These are phyloP conservation scores for Arvicanthis niloticus DNA, from an alignment of 2,113 vertebrate species.

Conservation along the genomic window DNA sequence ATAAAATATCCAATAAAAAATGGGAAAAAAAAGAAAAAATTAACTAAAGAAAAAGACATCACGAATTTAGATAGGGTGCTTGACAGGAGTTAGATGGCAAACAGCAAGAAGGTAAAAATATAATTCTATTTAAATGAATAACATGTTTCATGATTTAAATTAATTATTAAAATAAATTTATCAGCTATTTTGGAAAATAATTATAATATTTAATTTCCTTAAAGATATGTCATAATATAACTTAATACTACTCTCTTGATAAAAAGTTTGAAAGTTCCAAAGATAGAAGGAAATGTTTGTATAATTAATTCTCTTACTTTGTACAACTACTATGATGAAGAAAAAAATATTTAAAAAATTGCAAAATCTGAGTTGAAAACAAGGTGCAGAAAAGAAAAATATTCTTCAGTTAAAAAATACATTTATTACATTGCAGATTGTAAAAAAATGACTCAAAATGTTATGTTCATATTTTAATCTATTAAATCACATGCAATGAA, in stretches of 20 bases:
- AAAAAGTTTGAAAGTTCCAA: not conserved
- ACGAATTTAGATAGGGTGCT: not conserved
- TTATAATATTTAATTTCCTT: not conserved
- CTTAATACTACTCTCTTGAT: not conserved
- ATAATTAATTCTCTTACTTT: not conserved
- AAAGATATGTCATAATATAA: not conserved
- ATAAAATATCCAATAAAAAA: too few species aligned
- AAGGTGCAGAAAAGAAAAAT: not conserved
- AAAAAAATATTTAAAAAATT: not conserved
- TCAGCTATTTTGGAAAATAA: not conserved
- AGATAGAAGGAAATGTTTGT: not conserved
- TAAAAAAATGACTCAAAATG: not conserved
- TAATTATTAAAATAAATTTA: not conserved
- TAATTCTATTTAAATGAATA: not conserved
- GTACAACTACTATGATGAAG: not conserved
- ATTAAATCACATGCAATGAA: conserved; percentile 12
- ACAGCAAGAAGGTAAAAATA: not conserved
- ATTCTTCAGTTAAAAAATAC: not conserved
- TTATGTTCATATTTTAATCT: conserved; percentile 5
- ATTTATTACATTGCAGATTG: not conserved
- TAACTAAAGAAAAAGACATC: not conserved
- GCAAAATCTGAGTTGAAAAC: not conserved
- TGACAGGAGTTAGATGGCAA: not conserved
- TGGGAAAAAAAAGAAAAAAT: too few species aligned
- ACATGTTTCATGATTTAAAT: not conserved